Percentiles rank a stretch among this genome's conserved stretches.
These are phyloP conservation scores for Caenorhabditis brenneri DNA, from an alignment of 1,140 invertebrate genomes.

Conservation along the genomic window DNA sequence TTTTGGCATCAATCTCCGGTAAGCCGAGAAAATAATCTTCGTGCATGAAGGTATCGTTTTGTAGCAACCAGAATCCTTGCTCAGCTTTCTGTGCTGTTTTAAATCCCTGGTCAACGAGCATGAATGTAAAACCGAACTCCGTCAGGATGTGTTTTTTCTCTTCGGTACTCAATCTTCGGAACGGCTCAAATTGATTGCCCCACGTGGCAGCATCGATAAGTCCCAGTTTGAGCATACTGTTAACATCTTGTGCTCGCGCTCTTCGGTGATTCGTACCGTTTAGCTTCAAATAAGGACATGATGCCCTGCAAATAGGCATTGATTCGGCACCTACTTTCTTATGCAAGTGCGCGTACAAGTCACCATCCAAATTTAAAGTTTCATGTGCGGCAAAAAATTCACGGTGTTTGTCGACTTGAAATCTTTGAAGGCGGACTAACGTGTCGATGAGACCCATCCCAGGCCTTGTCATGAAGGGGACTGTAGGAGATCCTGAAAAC, in stretches of 20 bases:
- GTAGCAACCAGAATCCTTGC: constrained; percentile 46
- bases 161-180: background rate
- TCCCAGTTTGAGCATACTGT: constrained; percentile 46
- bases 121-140: constrained; percentile 48
- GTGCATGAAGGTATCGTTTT: constrained; percentile 52
- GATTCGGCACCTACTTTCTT: background rate
- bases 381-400: constrained; percentile 6
- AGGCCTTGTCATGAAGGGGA: background rate
- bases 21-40: constrained; percentile 40
- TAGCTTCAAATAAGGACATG: constrained; percentile 19
- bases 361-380: constrained; percentile 5
- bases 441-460: background rate
- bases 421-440: background rate
- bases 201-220: constrained; percentile 46
- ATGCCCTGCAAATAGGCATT: background rate
- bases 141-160: constrained; percentile 47
- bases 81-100: constrained; percentile 35
- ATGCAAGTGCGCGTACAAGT: constrained; percentile 14
- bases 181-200: constrained; percentile 49
- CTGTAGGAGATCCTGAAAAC: background rate
- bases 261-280: constrained; percentile 29
- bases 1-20: constrained; percentile 25
- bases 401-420: background rate
- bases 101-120: constrained; percentile 53
- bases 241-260: constrained; percentile 43